Base-by-base conservation (phyloP, 2,797 vertebrate genomes). In the Kryptopterus vitreolus region DNA sequence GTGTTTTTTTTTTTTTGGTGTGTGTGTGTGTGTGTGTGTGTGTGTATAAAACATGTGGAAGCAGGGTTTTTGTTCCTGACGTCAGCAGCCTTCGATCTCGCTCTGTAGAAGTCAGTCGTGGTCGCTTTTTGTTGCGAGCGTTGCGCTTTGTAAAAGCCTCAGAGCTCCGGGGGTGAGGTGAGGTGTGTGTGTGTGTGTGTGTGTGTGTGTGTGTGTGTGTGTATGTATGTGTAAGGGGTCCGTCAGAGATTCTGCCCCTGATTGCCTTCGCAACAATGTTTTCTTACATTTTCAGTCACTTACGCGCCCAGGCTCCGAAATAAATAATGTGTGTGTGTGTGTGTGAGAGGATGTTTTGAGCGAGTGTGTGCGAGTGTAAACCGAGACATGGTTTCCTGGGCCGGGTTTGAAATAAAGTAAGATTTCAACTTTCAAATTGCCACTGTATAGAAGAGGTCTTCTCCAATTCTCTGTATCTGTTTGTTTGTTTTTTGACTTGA, bases 361-460 rank as follows among this genome's bases (percentile, higher is more conserved):
- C n/a, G 38, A 10, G 38, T 43, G 38, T 43, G 38, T 43, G 38
- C 7, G n/a, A n/a, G n/a, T 80, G 80, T 83, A 70, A 75, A 57
- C 74, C 75, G 78, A 76, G 83, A 83, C 69, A 85, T 77, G 83
- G 80, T 86, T 86, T 83, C 80, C 80, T 81, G 81, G 55, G 78
- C 77, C 69, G 61, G 43, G 73, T 82, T 77, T 76, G 78, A 33
- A 74, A 46, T 59, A 43, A 89, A 89, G 76, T 83, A 92, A 88
- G 88, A 88, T 91, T 92, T 92, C 91, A 93, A 59, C 89, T 92
- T 93, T n/a, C n/a, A 90, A 87, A 88, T 93, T 92, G 90, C 91
- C 91, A 92, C 89, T 94, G 93, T 94, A 94, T 91, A 94, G 87
- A 92, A 92, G 90, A 91, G 90, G 81, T 81, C 90, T 92, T 90